phyloP scores from a whole-genome alignment of 92 coral and sea anemone genomes.

The Palythoa caribaeorum region DNA sequence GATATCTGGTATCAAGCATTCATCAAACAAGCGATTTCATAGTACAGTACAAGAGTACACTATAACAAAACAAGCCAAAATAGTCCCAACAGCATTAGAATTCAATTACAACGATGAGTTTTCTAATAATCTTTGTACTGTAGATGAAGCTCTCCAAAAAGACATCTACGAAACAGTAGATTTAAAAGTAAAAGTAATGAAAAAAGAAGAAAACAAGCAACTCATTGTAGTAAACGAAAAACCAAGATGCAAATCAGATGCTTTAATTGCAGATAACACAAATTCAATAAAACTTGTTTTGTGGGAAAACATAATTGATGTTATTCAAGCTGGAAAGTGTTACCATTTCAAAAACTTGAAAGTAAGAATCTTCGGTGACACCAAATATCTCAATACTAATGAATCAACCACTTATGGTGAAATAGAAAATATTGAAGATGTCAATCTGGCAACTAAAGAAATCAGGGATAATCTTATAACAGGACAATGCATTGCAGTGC shows the following conservation, averaged over 20 bases:
- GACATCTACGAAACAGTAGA: conserved; percentile 45
- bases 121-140: conserved; percentile 54
- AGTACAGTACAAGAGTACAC: conserved; percentile 44
- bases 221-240: conserved; percentile 27
- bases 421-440: conserved; percentile 35
- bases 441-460: conserved; percentile 29
- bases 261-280: not conserved
- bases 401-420: conserved; percentile 38
- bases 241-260: no score
- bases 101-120: conserved; percentile 45
- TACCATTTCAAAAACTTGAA: conserved; percentile 51
- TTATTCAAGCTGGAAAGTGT: conserved; percentile 35
- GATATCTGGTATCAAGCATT: conserved; percentile 47
- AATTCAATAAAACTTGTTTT: conserved; percentile 3
- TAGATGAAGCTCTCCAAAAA: conserved; percentile 40
- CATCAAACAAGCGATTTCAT: conserved; percentile 42
- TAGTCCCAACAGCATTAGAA: conserved; percentile 41
- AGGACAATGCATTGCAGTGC: conserved; percentile 45
- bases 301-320: conserved; percentile 25
- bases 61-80: conserved; percentile 49
- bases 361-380: conserved; percentile 38
- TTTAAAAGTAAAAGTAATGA: conserved; percentile 29
- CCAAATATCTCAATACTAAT: conserved; percentile 46
- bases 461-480: conserved; percentile 42
- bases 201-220: conserved; percentile 40